These are phyloP conservation scores for Leptopilina syphax DNA, from an alignment of 2,888 invertebrate species.

Conservation along the genomic window DNA sequence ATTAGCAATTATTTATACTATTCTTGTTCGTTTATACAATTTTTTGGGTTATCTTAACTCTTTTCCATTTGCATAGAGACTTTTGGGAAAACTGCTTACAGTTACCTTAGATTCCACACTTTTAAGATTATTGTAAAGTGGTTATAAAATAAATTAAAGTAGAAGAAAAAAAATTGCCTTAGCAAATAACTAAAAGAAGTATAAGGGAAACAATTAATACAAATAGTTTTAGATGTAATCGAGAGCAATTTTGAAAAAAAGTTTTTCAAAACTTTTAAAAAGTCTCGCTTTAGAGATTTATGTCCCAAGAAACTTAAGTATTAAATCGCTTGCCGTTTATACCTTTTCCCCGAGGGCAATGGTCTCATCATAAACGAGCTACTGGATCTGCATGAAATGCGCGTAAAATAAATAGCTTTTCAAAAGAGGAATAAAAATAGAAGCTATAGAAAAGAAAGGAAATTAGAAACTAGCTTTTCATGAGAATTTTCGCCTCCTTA, in stretches of 20 bases:
- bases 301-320: constrained; percentile 27
- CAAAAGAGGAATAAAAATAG: constrained; percentile 3
- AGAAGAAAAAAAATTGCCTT: too few relatives aligned
- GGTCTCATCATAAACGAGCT: constrained; percentile 33
- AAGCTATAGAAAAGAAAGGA: neutral
- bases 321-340: constrained; percentile 27
- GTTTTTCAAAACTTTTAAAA: neutral
- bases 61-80: too few relatives aligned
- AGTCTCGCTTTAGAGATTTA: constrained; percentile 5
- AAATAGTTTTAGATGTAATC: neutral
- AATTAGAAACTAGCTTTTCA: constrained; percentile 14
- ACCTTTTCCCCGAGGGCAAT: constrained; percentile 27
- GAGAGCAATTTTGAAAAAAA: neutral
- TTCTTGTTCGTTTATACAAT: neutral
- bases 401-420: constrained; percentile 27
- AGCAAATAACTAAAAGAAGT: neutral
- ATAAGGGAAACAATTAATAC: neutral
- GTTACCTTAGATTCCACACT: too few relatives aligned
- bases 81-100: too few relatives aligned
- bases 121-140: too few relatives aligned
- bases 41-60: too few relatives aligned
- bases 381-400: constrained; percentile 20
- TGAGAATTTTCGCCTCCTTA: neutral
- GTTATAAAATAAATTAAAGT: too few relatives aligned
- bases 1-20: too few relatives aligned